These are phyloP conservation scores for Conger conger DNA, from an alignment of 2,113 vertebrate genomes.

Conservation along the genomic window DNA sequence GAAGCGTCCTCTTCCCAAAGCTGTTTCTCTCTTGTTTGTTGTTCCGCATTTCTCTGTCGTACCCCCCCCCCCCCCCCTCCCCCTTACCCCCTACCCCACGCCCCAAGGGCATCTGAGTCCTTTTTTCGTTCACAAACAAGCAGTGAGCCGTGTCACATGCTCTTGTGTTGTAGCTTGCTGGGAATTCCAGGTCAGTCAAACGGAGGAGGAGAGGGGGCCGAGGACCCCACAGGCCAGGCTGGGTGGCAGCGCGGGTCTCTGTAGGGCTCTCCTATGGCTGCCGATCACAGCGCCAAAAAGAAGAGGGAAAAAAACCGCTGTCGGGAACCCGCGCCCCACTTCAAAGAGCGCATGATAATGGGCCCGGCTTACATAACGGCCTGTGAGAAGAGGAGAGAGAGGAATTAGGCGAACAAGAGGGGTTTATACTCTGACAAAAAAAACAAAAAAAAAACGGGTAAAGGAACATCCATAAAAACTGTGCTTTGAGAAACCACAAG, in stretches of 20 bases:
- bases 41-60: background rate
- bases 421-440: background rate
- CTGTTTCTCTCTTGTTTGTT: background rate
- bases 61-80: background rate
- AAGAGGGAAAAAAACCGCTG: no score
- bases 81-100: background rate
- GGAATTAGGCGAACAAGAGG: slow-evolving; percentile 13
- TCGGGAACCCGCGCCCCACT: background rate
- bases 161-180: background rate
- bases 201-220: background rate
- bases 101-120: background rate
- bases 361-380: slow-evolving; percentile 13
- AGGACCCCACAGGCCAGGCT: background rate
- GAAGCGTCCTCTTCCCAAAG: background rate
- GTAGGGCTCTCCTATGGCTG: slow-evolving; percentile 3
- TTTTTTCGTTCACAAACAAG: background rate
- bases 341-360: slow-evolving; percentile 14
- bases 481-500: background rate
- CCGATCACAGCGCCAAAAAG: background rate
- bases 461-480: background rate
- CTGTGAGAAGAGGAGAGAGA: background rate
- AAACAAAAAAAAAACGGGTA: background rate
- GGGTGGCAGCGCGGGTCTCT: background rate
- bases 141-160: background rate
- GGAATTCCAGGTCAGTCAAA: slow-evolving; percentile 15